These are phyloP conservation scores for Epistrophe grossulariae DNA, from an alignment of 2,888 invertebrate genomes.

Conservation along the genomic window DNA sequence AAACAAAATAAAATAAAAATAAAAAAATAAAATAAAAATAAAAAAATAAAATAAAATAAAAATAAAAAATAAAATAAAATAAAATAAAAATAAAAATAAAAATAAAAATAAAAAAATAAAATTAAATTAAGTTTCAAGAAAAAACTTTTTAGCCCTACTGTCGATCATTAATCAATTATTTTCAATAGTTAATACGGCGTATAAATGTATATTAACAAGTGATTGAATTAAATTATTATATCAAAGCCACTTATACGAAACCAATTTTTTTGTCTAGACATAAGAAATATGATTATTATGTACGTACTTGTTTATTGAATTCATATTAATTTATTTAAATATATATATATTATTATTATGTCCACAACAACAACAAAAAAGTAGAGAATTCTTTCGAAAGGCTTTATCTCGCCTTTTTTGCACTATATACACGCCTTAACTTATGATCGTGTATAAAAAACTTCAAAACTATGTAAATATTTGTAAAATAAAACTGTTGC, in stretches of 20 bases:
- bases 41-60: no score
- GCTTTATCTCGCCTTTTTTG: background rate
- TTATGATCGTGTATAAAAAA: background rate
- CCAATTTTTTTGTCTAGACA: constrained; percentile 14
- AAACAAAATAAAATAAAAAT: no score
- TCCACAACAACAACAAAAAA: background rate
- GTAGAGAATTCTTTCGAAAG: background rate
- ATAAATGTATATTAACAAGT: background rate
- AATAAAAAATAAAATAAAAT: no score
- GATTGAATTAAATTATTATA: constrained; percentile 23
- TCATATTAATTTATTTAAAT: background rate
- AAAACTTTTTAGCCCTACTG: constrained; percentile 2
- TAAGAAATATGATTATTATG: background rate
- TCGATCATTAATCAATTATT: constrained; percentile 5
- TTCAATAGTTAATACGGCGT: background rate
- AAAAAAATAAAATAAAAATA: no score
- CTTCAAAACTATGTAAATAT: background rate
- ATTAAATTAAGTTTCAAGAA: no score
- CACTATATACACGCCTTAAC: background rate
- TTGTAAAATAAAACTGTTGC: background rate
- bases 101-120: no score
- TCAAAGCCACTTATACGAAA: background rate
- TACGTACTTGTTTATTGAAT: constrained; percentile 30
- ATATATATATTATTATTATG: background rate
- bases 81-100: no score